Conservation (phyloP, 2,113 vertebrate species). For the Edolisoma coerulescens region DNA sequence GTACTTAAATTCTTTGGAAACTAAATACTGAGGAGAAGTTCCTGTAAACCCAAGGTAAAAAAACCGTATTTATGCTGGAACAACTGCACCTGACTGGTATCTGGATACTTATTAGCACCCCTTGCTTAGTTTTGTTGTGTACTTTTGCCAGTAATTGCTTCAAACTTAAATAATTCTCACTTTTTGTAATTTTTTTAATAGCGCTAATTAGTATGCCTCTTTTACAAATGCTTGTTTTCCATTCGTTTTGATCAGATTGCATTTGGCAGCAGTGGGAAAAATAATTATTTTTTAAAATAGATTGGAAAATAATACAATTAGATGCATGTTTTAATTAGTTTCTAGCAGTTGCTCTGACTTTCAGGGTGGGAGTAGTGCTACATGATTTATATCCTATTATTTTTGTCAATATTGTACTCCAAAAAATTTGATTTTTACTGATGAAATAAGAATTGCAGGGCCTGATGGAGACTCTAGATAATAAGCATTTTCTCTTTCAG, state of each 20-base stretch:
- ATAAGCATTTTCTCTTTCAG: background rate
- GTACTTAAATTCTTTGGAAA: background rate
- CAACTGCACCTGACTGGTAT: background rate
- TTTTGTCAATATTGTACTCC: background rate
- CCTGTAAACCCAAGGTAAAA: background rate
- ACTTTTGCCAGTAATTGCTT: background rate
- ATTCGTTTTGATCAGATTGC: background rate
- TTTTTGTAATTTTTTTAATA: background rate
- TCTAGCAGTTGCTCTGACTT: background rate
- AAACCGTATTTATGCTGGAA: background rate
- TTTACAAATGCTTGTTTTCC: background rate
- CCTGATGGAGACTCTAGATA: background rate
- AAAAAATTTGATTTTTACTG: background rate
- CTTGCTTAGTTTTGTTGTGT: background rate
- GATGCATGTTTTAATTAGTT: background rate
- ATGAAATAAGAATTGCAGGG: background rate
- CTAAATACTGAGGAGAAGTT: background rate
- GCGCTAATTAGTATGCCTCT: background rate
- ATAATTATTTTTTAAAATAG: background rate
- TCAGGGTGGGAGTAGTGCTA: background rate
- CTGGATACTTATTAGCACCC: background rate
- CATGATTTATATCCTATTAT: background rate
- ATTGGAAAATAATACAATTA: background rate
- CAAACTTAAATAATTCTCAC: background rate
- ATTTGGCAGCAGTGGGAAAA: background rate